Evolutionary conservation across 2,113 vertebrate species (phyloP).

Genomic region (Morone saxatilis): DNA sequence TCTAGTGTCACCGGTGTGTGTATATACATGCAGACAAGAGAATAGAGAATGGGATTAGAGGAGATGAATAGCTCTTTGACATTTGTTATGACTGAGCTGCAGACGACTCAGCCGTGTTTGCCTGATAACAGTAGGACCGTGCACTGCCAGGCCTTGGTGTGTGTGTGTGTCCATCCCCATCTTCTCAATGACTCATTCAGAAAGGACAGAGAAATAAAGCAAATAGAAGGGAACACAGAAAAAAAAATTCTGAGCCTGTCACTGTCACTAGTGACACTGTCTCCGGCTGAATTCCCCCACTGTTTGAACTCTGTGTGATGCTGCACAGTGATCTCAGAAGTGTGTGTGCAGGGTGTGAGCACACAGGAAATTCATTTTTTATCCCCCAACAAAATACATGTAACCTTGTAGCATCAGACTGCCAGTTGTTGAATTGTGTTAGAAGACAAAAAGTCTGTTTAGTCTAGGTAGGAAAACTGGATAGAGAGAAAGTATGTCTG

Average conservation of each 20-base stretch:
- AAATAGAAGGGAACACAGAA: constrained; percentile 17
- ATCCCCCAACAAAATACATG: background rate
- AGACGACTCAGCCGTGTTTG: constrained; percentile 44
- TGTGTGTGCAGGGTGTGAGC: constrained; percentile 38
- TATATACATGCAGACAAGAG: constrained; percentile 23
- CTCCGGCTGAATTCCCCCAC: constrained; percentile 64
- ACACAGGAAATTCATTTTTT: constrained; percentile 18
- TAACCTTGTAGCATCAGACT: constrained; percentile 24
- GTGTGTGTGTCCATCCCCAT: constrained; percentile 24
- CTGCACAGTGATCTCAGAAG: constrained; percentile 56
- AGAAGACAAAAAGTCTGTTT: constrained; percentile 44
- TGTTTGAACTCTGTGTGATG: constrained; percentile 64
- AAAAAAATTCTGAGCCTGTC: constrained; percentile 58
- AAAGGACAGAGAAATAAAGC: constrained; percentile 60
- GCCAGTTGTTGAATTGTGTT: constrained; percentile 28
- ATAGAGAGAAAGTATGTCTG: constrained; percentile 46
- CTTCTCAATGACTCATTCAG: constrained; percentile 78
- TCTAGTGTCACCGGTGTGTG: constrained; percentile 26
- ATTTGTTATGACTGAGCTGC: constrained; percentile 72
- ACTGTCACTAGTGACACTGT: constrained; percentile 62
- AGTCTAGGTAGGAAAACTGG: constrained; percentile 49
- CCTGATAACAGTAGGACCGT: constrained; percentile 54
- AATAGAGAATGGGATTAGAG: constrained; percentile 60
- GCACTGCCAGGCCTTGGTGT: constrained; percentile 63
- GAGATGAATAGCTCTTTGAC: constrained; percentile 75